Percentiles rank a stretch among this genome's conserved stretches.
Evolutionary conservation across 2,888 invertebrate species (phyloP).

Genomic region (Tholera decimalis): DNA sequence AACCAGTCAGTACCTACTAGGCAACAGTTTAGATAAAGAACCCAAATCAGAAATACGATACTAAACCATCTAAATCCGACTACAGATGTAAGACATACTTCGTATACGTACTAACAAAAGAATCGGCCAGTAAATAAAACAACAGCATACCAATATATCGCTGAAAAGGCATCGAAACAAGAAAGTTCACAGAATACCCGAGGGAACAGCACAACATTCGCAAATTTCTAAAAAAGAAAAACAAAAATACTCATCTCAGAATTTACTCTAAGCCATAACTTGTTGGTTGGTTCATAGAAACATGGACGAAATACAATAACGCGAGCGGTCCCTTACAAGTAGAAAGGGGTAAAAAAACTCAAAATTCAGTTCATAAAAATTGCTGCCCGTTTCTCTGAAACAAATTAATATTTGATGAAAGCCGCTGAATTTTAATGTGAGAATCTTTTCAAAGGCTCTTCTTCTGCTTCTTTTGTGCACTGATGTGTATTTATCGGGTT

Average conservation of each 20-base stretch:
- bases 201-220: slow-evolving; percentile 78
- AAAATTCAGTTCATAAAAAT: slow-evolving; percentile 56
- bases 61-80: slow-evolving; percentile 26
- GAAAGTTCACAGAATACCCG: slow-evolving; percentile 79
- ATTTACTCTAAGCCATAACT: slow-evolving; percentile 76
- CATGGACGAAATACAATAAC: slow-evolving; percentile 77
- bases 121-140: slow-evolving; percentile 73
- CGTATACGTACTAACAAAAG: slow-evolving; percentile 53
- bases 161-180: slow-evolving; percentile 77
- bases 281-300: slow-evolving; percentile 79
- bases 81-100: slow-evolving; percentile 45
- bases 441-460: slow-evolving; percentile 10
- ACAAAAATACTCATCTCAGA: slow-evolving; percentile 75
- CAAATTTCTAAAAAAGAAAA: slow-evolving; percentile 80
- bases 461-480: slow-evolving; percentile 31
- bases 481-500: slow-evolving; percentile 24
- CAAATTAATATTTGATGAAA: slow-evolving; percentile 61
- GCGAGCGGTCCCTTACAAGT: slow-evolving; percentile 69
- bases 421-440: slow-evolving; percentile 48
- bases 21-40: slow-evolving; percentile 25
- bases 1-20: no score
- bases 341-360: slow-evolving; percentile 70
- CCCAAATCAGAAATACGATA: slow-evolving; percentile 36
- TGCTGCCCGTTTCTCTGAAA: slow-evolving; percentile 43
- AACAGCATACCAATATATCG: slow-evolving; percentile 74